Conservation (phyloP, 2,888 invertebrate genomes). For the Saturnia pavonia region DNA sequence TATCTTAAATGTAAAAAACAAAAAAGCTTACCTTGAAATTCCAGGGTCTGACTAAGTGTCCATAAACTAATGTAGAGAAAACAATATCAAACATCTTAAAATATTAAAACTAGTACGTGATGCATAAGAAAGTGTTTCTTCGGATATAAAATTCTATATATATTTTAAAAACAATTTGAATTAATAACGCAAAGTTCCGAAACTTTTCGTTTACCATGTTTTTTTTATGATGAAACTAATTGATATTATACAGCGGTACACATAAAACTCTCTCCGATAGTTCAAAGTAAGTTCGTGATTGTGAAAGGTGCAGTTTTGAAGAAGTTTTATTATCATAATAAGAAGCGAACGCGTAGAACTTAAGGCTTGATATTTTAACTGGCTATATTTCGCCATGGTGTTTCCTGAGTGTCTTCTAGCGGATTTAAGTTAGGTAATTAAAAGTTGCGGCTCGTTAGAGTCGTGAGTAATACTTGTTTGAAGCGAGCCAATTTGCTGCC, state of each 20-base stretch:
- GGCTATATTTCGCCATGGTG: constrained; percentile 51
- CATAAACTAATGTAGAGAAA: not conserved
- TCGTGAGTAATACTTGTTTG: constrained; percentile 42
- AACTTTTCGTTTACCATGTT: not conserved
- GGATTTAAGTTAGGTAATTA: constrained; percentile 71
- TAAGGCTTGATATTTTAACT: constrained; percentile 41
- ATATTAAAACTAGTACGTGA: not conserved
- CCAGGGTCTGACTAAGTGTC: too few relatives aligned
- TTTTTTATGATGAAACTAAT: constrained; percentile 44
- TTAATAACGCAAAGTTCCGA: constrained; percentile 7
- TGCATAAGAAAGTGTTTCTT: not conserved
- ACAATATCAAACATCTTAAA: too few relatives aligned
- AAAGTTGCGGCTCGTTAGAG: constrained; percentile 62
- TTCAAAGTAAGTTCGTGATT: constrained; percentile 40
- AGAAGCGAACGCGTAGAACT: constrained; percentile 43
- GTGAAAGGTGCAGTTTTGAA: constrained; percentile 43
- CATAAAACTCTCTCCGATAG: constrained; percentile 37
- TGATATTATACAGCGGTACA: constrained; percentile 53
- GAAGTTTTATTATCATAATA: constrained; percentile 58
- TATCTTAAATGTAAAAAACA: too few relatives aligned
- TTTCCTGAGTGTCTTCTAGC: constrained; percentile 51
- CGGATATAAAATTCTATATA: not conserved
- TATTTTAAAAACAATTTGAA: not conserved
- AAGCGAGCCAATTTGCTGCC: constrained; percentile 46
- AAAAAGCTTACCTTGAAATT: too few relatives aligned